phyloP scores from a whole-genome alignment of 2,113 vertebrate species.

The Ceratotherium simum region DNA sequence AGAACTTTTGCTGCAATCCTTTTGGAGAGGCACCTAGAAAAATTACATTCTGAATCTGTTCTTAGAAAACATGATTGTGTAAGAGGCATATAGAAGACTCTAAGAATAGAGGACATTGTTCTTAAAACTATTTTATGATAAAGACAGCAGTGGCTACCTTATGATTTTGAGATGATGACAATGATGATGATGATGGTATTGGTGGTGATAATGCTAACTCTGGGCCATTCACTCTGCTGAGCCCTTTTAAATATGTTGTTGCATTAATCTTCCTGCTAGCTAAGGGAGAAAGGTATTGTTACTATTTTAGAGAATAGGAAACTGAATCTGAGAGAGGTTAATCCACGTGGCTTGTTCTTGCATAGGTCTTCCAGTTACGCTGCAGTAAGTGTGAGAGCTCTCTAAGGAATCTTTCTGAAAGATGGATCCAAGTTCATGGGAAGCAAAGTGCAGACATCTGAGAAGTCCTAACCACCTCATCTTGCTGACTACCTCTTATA shows the following conservation, averaged over 20 bases:
- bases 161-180: background rate
- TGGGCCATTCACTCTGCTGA: background rate
- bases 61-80: background rate
- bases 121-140: background rate
- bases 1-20: background rate
- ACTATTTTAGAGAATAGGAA: background rate
- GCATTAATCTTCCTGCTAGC: background rate
- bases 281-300: background rate
- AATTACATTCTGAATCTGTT: constrained; percentile 25
- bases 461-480: background rate
- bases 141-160: background rate
- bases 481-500: background rate
- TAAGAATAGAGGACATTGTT: background rate
- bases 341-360: background rate
- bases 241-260: background rate
- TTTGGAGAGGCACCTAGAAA: background rate
- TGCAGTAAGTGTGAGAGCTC: background rate
- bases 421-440: background rate
- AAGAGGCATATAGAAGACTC: background rate
- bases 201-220: background rate
- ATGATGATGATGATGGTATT: background rate
- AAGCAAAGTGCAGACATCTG: background rate
- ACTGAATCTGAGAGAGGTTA: background rate
- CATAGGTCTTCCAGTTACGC: background rate
- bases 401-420: background rate